phyloP scores from a whole-genome alignment of 2,888 invertebrate species.

The Poecilus cupreus region DNA sequence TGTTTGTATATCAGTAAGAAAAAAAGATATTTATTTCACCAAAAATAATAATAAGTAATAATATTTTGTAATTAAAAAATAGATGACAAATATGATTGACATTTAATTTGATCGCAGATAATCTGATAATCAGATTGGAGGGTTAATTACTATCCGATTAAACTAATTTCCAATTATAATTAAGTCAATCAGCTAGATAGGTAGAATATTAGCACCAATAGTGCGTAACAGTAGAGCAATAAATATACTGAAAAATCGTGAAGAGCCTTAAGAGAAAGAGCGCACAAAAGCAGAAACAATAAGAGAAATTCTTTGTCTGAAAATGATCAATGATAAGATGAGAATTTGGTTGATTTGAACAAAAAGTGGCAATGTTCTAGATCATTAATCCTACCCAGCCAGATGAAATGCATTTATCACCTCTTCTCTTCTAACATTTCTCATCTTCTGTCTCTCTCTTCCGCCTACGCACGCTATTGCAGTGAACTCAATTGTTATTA shows the following conservation, averaged over 20 bases:
- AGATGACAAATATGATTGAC: slow-evolving; percentile 1
- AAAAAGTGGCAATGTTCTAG: slow-evolving; percentile 56
- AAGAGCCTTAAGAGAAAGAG: not conserved
- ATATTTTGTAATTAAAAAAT: too few species aligned
- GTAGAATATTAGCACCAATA: not conserved
- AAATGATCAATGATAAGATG: slow-evolving; percentile 57
- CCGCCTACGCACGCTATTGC: not conserved
- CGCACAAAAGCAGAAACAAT: slow-evolving; percentile 45
- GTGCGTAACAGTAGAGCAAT: not conserved
- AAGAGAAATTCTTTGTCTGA: slow-evolving; percentile 55
- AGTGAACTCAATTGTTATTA: slow-evolving; percentile 23
- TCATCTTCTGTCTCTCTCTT: slow-evolving; percentile 13
- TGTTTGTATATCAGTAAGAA: too few species aligned
- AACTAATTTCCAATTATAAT: slow-evolving; percentile 3
- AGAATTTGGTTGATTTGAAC: slow-evolving; percentile 58
- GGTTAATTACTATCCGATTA: not conserved
- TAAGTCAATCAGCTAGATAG: not conserved
- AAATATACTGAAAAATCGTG: slow-evolving; percentile 13
- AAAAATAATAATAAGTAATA: too few species aligned
- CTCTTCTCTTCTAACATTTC: slow-evolving; percentile 26
- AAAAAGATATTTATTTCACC: too few species aligned
- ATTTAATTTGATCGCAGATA: not conserved
- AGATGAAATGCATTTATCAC: slow-evolving; percentile 58
- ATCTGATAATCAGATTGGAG: slow-evolving; percentile 13
- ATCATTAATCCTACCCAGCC: slow-evolving; percentile 46